Base-by-base conservation (phyloP, 2,888 invertebrate species). In the Bedellia somnulentella region DNA sequence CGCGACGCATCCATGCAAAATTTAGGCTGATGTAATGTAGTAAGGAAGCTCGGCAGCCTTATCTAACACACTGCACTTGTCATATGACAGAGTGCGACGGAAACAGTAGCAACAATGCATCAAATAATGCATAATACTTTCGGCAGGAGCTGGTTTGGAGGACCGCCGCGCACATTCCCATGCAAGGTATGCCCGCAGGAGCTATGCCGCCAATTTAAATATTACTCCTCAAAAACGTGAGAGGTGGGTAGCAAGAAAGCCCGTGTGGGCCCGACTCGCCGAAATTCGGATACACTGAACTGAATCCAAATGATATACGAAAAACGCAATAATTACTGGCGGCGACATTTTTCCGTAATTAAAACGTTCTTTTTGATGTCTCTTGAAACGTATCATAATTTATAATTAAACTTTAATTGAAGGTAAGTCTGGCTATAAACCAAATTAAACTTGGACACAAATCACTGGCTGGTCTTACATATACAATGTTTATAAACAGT, bases 171-270 rank as follows among this genome's bases (percentile, higher is more conserved):
- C 18, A 18, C 68, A 73, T 73, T 75, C 73, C 68, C 75, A 71
- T 71, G 71, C 64, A 52, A 58, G 68, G 62, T 62, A 70, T 66
- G 71, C 70, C 73, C 61, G 53, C 60, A 50, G 71, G 70, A 71
- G 70, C 60, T 60, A 71, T 70, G 68, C 54, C 59, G 57, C 60
- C 67, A 71, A 75, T 75, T 75, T 73, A 68, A 73, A 73, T 71
- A 71, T 71, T 68, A 70, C 62, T 59, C 62, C 70, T 67, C 63
- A 70, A 73, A 71, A 73, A 71, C 71, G 71, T 73, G 70, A 73
- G 68, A 73, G 62, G 61, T 62, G 51, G 51, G 64, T 62, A 64
- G 56, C 59, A 61, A 62, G 68, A 68, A 71, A 61, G 38, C 57
- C 61, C 59, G 66, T 67, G 71, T 67, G 70, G 68, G 59, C 68